Base-by-base conservation (phyloP, 2,888 invertebrate genomes). In the Spilarctia lutea region DNA sequence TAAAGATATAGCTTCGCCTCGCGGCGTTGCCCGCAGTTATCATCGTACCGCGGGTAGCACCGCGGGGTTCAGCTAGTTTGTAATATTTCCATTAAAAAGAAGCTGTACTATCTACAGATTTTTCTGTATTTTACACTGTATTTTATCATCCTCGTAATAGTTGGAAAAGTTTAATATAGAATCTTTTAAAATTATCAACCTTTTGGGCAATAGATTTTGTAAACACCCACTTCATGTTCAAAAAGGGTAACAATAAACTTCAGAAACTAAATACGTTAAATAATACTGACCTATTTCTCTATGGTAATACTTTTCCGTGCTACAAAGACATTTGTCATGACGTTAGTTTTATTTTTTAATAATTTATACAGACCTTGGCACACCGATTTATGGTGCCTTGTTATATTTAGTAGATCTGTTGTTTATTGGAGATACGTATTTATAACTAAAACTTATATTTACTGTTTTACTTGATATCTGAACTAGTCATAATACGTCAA, bases 371-470 rank as follows among this genome's bases (percentile, higher is more conserved):
- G 68, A 73, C 75, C 65, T 66, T 77, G 27, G 39, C 48, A 52
- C 65, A 77, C 74, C 66, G 72, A 77, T 84, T 84, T 84, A 84
- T 78, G 48, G 73, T 48, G 42, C 52, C 27, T 68, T 48, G 85
- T 30, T 52, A 73, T 75, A 75, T 77, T 81, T 83, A 39, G 45
- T 66, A 68, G 52, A 56, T 33, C 33, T 35, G 35, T 56, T 56
- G 16, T 52, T 48, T 20, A 18, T 68, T 20, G 1, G 10, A 13
- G 48, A 10, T 48, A 42, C 20, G 10, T 20, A 52, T 18, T 33
- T 60, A 56, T 56, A n/a, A 56, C 11, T 60, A 0, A 16, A 16
- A 60, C n/a, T 60, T 13, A 27, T 13, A 60, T 30, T 60, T 27
- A 27, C 27, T 27, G 13, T 27, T 56, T 56, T 3, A n/a, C 24